phyloP scores from a whole-genome alignment of 2,888 invertebrate species.

The Chrysolina haemoptera region DNA sequence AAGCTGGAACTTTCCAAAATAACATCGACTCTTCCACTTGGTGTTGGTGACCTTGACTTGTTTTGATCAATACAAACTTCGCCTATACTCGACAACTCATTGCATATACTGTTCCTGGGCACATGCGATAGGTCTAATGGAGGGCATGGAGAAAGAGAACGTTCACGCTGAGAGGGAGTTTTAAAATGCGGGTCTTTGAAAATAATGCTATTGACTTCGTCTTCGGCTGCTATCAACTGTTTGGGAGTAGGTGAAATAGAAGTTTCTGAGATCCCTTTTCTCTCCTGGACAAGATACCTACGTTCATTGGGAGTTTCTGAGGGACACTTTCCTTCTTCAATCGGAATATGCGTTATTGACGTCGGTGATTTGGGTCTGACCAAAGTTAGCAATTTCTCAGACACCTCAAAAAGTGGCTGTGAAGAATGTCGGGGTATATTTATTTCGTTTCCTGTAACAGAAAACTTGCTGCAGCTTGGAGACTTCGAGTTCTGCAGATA shows the following conservation, averaged over 20 bases:
- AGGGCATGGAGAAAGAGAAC: constrained; percentile 64
- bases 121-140: constrained; percentile 56
- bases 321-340: constrained; percentile 44
- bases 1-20: constrained; percentile 48
- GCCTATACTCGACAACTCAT: constrained; percentile 69
- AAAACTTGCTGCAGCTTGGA: too few species aligned
- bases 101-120: constrained; percentile 64
- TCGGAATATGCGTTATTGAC: constrained; percentile 55
- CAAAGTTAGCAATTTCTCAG: constrained; percentile 50
- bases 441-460: constrained; percentile 54
- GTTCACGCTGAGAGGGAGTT: constrained; percentile 41
- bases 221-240: constrained; percentile 55
- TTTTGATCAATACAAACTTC: constrained; percentile 71
- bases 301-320: constrained; percentile 44
- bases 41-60: constrained; percentile 55
- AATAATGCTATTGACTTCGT: constrained; percentile 40
- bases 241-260: constrained; percentile 56
- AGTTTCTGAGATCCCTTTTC: constrained; percentile 39
- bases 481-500: too few species aligned
- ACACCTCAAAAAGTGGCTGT: constrained; percentile 52
- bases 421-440: constrained; percentile 27
- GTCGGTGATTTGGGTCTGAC: constrained; percentile 47
- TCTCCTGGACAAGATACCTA: constrained; percentile 51
- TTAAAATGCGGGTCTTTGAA: constrained; percentile 44
- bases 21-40: constrained; percentile 48